A percentile compares a stretch with the other conserved stretches of the same genome.
These are phyloP conservation scores for Bombus impatiens DNA, from an alignment of 1,140 invertebrate genomes.

Conservation along the genomic window DNA sequence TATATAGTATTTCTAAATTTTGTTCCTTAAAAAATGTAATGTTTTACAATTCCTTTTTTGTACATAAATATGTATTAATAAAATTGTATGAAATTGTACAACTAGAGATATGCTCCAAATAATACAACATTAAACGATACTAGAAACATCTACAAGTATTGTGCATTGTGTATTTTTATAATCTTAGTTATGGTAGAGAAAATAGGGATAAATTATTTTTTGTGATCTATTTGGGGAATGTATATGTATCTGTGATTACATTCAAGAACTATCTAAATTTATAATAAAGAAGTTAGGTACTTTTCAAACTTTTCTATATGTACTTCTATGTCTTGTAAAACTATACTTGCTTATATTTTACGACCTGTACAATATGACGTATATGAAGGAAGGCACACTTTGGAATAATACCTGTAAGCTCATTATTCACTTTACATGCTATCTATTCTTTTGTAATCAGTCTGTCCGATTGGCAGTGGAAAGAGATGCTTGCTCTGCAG, in stretches of 20 bases:
- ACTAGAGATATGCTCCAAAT: conserved; percentile 48
- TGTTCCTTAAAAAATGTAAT: conserved; percentile 60
- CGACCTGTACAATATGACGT: conserved; percentile 56
- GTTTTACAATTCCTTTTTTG: conserved; percentile 54
- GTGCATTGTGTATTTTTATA: conserved; percentile 42
- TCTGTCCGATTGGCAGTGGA: conserved; percentile 69
- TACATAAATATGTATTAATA: conserved; percentile 64
- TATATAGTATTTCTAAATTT: conserved; percentile 53
- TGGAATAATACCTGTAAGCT: conserved; percentile 56
- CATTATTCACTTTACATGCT: conserved; percentile 42
- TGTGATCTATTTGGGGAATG: conserved; percentile 52
- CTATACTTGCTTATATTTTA: conserved; percentile 32
- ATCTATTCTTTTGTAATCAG: conserved; percentile 58
- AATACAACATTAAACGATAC: conserved; percentile 58
- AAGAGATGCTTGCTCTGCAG: conserved; percentile 70
- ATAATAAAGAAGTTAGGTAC: conserved; percentile 42
- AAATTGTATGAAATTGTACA: conserved; percentile 40
- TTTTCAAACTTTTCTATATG: conserved; percentile 9
- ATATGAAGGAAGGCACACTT: conserved; percentile 63
- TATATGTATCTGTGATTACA: conserved; percentile 36
- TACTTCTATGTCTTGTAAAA: conserved; percentile 24
- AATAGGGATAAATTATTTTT: conserved; percentile 54
- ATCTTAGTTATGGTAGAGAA: conserved; percentile 38
- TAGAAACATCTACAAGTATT: conserved; percentile 57
- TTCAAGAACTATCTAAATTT: conserved; percentile 48